Evolutionary conservation across 1,140 invertebrate genomes (phyloP), one percentile per base, ranked within the genome.

Genomic region (Apis laboriosa): DNA sequence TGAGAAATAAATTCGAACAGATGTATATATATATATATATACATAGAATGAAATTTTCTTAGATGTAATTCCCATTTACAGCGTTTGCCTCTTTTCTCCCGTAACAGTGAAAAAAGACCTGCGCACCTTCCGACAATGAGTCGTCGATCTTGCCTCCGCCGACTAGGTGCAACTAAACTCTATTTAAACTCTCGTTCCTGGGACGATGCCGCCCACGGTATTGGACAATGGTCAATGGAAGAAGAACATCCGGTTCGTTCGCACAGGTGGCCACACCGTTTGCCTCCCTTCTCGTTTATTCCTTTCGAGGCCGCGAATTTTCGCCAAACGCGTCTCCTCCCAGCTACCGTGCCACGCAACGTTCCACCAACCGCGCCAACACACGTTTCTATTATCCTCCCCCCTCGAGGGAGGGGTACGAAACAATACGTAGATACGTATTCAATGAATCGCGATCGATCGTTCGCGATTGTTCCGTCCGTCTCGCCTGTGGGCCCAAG

Each of bases 201-300:
- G 58, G 75, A 86, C 78, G 70, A 78, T 77, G 66, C 84, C 83
- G 86, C 84, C 86, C 72, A 86, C 80, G 77, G 79, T 64, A 85
- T 77, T 60, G 86, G 81, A 90, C 89, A 90, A 90, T 90, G 83
- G 77, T 87, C 90, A 88, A 91, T 90, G 74, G 87, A 43, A 43
- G 87, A 43, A 43, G 34, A 79, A 89, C 90, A 90, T 91, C 90
- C 90, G 90, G 89, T 84, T 67, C 82, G 64, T 43, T 77, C 8
- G 81, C 68, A 89, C 89, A 90, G 89, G 87, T 90, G 89, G 64
- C 68, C 51, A 61, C 55, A n/a, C 61, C 9, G 64, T 89, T 83
- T 80, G 49, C 67, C 84, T 87, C 76, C 82, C 84, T 70, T 84
- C 63, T 58, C 3, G n/a, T 55, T n/a, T 1, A 15, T 55, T 70